phyloP scores from a whole-genome alignment of 2,888 invertebrate genomes.

The Lasioglossum pauxillum region DNA sequence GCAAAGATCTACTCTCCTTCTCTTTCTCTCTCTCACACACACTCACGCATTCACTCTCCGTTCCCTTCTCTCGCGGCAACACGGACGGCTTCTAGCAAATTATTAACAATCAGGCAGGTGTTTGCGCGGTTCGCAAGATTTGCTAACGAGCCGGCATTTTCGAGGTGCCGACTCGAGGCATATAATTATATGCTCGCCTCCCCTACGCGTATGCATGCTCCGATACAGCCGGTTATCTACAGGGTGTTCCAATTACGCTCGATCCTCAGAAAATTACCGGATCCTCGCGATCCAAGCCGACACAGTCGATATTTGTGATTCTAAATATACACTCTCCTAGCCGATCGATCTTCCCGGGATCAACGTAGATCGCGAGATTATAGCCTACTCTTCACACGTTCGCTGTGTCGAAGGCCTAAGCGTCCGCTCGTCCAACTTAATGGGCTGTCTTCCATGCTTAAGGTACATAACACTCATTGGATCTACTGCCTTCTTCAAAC shows the following conservation, averaged over 20 bases:
- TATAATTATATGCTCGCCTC: conserved; percentile 79
- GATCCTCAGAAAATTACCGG: neutral
- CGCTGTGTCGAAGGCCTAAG: neutral
- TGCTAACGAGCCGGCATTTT: conserved; percentile 80
- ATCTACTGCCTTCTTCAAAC: neutral
- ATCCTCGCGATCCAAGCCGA: neutral
- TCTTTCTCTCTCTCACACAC: neutral
- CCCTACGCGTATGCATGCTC: conserved; percentile 68
- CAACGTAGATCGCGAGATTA: conserved; percentile 2
- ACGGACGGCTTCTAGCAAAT: conserved; percentile 74
- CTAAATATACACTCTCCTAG: conserved; percentile 13
- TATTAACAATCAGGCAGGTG: conserved; percentile 82
- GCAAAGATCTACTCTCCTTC: neutral
- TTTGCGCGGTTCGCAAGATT: conserved; percentile 77
- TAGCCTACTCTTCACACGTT: neutral
- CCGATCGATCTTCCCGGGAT: conserved; percentile 15
- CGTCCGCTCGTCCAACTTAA: neutral
- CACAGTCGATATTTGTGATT: conserved; percentile 13
- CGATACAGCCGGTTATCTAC: conserved; percentile 63
- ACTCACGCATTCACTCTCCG: neutral
- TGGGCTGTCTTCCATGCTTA: neutral
- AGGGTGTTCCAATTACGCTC: conserved; percentile 68
- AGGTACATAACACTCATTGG: neutral
- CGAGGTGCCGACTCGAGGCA: conserved; percentile 80
- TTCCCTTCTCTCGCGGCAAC: neutral